Evolutionary conservation across 2,888 invertebrate species (phyloP).

Genomic region (Helobdella robusta): DNA sequence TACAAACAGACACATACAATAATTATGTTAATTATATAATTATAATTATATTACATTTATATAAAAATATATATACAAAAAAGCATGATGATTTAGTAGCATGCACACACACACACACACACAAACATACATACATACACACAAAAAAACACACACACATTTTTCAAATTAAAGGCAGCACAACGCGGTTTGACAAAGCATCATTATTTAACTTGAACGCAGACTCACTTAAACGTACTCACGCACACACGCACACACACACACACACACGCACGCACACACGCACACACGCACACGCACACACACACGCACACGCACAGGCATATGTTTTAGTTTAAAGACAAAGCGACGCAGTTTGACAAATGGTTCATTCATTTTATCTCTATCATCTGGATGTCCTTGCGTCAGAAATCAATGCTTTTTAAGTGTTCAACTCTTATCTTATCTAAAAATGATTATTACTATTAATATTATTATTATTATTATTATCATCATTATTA

Average conservation of each 20-base stretch:
- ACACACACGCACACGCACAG: constrained; percentile 27
- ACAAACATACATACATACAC: constrained; percentile 25
- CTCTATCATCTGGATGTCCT: no score
- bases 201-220: no score
- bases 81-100: constrained; percentile 7
- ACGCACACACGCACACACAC: constrained; percentile 28
- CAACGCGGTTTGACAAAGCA: no score
- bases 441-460: background rate
- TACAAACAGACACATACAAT: background rate
- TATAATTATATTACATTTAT: background rate
- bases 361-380: no score
- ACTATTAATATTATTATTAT: background rate
- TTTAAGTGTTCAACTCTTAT: no score
- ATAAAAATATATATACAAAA: background rate
- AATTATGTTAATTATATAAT: background rate
- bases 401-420: no score
- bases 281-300: constrained; percentile 27
- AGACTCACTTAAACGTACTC: constrained; percentile 26
- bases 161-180: no score
- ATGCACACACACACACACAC: constrained; percentile 29
- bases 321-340: no score
- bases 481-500: constrained; percentile 5
- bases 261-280: constrained; percentile 28
- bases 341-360: no score
- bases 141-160: constrained; percentile 23